Evolutionary conservation across 2,797 vertebrate species (phyloP).

Genomic region (Adrianichthys oophorus): DNA sequence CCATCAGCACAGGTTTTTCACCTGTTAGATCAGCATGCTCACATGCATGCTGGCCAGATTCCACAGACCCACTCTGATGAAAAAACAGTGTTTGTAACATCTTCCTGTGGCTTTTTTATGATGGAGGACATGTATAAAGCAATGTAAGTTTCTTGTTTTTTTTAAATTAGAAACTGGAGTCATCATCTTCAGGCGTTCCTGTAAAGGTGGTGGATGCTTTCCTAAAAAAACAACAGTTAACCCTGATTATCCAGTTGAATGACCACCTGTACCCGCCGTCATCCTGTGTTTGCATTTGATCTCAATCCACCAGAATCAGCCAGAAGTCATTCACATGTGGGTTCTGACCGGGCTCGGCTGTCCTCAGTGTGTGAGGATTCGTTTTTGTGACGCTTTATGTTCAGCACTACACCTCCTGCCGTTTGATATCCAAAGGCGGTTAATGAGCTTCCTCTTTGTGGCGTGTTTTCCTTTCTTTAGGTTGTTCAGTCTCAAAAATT

Average conservation of each 20-base stretch:
- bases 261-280: conserved; percentile 20
- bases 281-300: neutral
- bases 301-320: neutral
- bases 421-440: conserved; percentile 64
- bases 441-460: conserved; percentile 37
- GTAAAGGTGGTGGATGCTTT: no score
- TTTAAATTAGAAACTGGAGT: no score
- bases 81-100: no score
- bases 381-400: conserved; percentile 11
- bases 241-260: conserved; percentile 38
- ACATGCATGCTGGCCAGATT: no score
- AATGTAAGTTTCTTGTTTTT: no score
- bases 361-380: neutral
- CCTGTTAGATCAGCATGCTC: no score
- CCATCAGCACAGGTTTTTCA: no score
- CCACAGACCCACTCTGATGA: no score
- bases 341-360: neutral
- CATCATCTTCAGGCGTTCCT: no score
- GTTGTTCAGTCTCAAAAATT: conserved; percentile 45
- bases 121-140: no score
- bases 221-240: conserved; percentile 26
- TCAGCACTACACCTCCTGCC: conserved; percentile 51
- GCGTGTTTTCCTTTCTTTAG: conserved; percentile 52
- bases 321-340: neutral
- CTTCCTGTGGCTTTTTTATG: no score